A percentile compares a stretch with the other conserved stretches of the same genome.
phyloP scores from a whole-genome alignment of 1,140 invertebrate genomes.

The Cheumatopsyche charites region DNA sequence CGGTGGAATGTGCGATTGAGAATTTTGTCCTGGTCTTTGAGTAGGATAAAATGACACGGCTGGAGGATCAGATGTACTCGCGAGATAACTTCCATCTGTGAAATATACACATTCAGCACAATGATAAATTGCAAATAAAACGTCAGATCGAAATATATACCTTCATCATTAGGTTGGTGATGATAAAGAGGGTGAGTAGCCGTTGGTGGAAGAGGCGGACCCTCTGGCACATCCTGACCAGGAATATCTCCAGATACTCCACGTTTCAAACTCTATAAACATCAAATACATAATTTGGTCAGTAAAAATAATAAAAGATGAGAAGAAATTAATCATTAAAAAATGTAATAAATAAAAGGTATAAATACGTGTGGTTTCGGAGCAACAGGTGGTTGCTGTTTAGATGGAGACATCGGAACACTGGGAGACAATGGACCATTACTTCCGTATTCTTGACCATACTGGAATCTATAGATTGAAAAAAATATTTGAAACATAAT shows the following conservation, averaged over 20 bases:
- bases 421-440: constrained; percentile 51
- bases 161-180: constrained; percentile 52
- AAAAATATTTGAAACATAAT: constrained; percentile 16
- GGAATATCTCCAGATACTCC: constrained; percentile 41
- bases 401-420: constrained; percentile 58
- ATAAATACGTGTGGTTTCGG: constrained; percentile 58
- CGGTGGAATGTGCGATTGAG: constrained; percentile 59
- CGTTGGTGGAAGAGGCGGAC: constrained; percentile 74
- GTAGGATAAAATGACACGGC: constrained; percentile 74
- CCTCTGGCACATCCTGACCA: constrained; percentile 58
- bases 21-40: constrained; percentile 49
- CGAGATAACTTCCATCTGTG: constrained; percentile 58
- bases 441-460: constrained; percentile 34
- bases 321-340: constrained; percentile 27
- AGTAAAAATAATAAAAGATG: background rate
- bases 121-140: too few species aligned
- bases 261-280: constrained; percentile 29
- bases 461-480: constrained; percentile 45
- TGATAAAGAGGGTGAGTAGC: constrained; percentile 74
- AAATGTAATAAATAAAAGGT: background rate
- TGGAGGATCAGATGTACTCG: constrained; percentile 77
- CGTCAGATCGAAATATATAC: constrained; percentile 47
- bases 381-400: constrained; percentile 61
- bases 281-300: background rate
- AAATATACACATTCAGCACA: background rate